phyloP scores from a whole-genome alignment of 2,888 invertebrate genomes.

The Archips xylosteana region DNA sequence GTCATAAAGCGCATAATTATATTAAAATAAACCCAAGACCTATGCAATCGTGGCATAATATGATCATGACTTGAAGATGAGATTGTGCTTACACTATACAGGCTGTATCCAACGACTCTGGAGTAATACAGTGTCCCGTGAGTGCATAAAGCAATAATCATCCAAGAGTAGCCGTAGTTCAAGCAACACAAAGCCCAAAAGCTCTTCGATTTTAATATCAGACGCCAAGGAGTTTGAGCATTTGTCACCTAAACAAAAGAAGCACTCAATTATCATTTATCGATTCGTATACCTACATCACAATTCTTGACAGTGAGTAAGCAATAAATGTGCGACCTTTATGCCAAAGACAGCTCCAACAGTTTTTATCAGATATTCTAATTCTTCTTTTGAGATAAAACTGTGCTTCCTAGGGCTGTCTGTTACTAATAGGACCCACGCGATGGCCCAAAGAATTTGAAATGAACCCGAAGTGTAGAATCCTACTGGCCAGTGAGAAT shows the following conservation, averaged over 20 bases:
- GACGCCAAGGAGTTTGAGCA: conserved; percentile 70
- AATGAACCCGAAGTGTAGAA: conserved; percentile 87
- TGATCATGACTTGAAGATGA: not conserved
- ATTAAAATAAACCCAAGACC: not conserved
- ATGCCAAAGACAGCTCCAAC: conserved; percentile 80
- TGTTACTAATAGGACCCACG: conserved; percentile 86
- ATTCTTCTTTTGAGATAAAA: conserved; percentile 86
- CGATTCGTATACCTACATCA: not conserved
- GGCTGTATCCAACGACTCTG: conserved; percentile 62
- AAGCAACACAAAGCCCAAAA: conserved; percentile 76
- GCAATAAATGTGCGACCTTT: conserved; percentile 57
- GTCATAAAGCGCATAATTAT: no score
- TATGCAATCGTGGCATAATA: not conserved
- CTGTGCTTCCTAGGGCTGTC: conserved; percentile 87
- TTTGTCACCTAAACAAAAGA: conserved; percentile 67
- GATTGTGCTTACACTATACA: conserved; percentile 65
- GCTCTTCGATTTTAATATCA: conserved; percentile 69
- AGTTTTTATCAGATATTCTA: conserved; percentile 84
- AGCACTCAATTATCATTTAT: not conserved
- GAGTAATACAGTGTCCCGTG: conserved; percentile 75
- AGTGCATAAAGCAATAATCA: conserved; percentile 72
- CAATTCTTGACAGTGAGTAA: not conserved
- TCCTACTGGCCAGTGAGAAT: conserved; percentile 87
- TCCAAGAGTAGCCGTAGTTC: conserved; percentile 81
- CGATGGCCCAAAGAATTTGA: conserved; percentile 80